Conservation (phyloP, 37 sponge, comb jelly and placozoan genomes). For the Aplysina aerophoba region DNA sequence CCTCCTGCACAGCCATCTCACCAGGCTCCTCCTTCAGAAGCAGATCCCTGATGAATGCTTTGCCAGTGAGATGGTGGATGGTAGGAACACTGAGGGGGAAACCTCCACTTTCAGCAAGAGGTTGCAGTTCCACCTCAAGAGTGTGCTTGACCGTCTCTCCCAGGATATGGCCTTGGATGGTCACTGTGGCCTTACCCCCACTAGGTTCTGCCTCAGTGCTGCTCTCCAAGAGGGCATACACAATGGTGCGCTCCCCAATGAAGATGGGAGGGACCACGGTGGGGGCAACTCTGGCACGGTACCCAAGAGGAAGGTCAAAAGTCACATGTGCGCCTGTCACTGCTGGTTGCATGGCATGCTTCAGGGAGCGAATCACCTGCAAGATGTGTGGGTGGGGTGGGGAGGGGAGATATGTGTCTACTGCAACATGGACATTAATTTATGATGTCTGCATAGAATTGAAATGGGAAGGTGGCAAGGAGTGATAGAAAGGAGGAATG, state of each 20-base stretch:
- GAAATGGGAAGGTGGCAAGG: too few relatives aligned
- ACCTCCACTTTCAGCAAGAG: background rate
- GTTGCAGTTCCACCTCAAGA: conserved; percentile 34
- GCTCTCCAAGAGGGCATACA: conserved; percentile 50
- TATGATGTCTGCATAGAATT: too few relatives aligned
- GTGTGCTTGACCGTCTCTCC: conserved; percentile 32
- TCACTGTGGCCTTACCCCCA: conserved; percentile 28
- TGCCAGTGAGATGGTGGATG: conserved; percentile 57
- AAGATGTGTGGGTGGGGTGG: background rate
- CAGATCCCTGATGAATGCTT: conserved; percentile 30
- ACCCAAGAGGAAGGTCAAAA: conserved; percentile 21
- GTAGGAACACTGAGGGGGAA: background rate
- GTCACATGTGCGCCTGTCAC: background rate
- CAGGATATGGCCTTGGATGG: conserved; percentile 30
- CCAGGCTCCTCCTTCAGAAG: background rate
- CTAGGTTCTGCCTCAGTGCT: background rate
- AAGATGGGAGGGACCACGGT: conserved; percentile 45
- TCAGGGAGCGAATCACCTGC: conserved; percentile 25
- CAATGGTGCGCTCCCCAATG: conserved; percentile 54
- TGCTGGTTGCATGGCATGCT: conserved; percentile 39
- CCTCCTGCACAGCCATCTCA: conserved; percentile 5
- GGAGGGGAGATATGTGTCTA: background rate
- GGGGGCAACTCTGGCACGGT: conserved; percentile 37
- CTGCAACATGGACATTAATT: too few relatives aligned
- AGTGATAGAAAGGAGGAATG: too few relatives aligned